phyloP scores from a whole-genome alignment of 2,888 invertebrate species.

The Tipula vernalis region DNA sequence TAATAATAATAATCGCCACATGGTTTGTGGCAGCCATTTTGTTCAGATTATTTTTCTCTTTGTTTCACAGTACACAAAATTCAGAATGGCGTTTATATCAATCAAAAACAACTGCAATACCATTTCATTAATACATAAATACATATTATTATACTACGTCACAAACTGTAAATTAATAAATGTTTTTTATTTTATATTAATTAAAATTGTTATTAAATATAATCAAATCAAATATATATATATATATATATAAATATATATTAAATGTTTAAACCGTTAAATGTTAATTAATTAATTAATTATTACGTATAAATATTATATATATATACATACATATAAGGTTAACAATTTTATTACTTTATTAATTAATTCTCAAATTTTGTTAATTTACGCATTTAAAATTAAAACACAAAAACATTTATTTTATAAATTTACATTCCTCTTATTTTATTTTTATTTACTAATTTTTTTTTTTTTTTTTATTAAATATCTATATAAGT shows the following conservation, averaged over 20 bases:
- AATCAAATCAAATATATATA: background rate
- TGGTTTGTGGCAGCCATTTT: background rate
- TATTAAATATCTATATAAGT: background rate
- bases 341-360: background rate
- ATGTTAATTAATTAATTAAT: background rate
- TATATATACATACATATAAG: background rate
- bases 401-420: background rate
- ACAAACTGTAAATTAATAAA: slow-evolving; percentile 4
- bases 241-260: background rate
- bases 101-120: background rate
- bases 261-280: background rate
- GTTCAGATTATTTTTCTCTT: background rate
- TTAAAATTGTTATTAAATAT: slow-evolving; percentile 1
- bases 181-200: background rate
- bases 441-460: background rate
- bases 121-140: background rate
- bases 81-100: background rate
- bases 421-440: background rate
- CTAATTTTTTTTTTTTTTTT: background rate
- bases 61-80: background rate
- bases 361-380: background rate
- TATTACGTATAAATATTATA: background rate
- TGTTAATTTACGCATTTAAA: background rate
- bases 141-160: background rate
- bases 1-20: background rate